phyloP scores from a whole-genome alignment of 2,888 invertebrate species.

The Lepidochrysops patricia region DNA sequence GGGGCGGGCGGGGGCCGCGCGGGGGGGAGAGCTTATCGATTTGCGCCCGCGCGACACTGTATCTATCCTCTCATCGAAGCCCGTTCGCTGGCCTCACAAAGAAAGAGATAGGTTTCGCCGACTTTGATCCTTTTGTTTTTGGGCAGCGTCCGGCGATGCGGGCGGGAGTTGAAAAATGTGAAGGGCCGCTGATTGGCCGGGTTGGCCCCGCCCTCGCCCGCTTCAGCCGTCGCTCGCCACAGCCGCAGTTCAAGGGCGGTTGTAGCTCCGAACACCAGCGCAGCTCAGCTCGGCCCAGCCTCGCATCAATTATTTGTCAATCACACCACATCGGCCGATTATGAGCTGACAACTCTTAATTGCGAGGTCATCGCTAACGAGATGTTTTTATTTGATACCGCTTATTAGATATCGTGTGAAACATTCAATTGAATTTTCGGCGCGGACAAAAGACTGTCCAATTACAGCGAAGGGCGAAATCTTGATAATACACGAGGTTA shows the following conservation, averaged over 20 bases:
- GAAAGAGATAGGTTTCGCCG: constrained; percentile 75
- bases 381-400: constrained; percentile 7
- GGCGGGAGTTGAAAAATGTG: constrained; percentile 73
- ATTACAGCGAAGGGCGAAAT: constrained; percentile 1
- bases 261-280: constrained; percentile 34
- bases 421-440: background rate
- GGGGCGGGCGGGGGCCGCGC: constrained; percentile 38
- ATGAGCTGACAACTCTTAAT: constrained; percentile 9
- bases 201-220: constrained; percentile 50
- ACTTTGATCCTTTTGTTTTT: constrained; percentile 75
- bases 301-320: background rate
- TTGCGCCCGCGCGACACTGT: constrained; percentile 73
- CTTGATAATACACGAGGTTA: background rate
- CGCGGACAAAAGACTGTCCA: background rate
- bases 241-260: constrained; percentile 69
- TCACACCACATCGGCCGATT: background rate
- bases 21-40: constrained; percentile 52
- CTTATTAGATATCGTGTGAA: constrained; percentile 11
- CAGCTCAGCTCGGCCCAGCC: background rate
- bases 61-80: constrained; percentile 74
- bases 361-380: constrained; percentile 17
- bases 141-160: constrained; percentile 73
- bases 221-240: constrained; percentile 34
- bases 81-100: constrained; percentile 70
- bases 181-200: constrained; percentile 71